phyloP scores from a whole-genome alignment of 2,113 vertebrate species.

The Datnioides undecimradiatus region DNA sequence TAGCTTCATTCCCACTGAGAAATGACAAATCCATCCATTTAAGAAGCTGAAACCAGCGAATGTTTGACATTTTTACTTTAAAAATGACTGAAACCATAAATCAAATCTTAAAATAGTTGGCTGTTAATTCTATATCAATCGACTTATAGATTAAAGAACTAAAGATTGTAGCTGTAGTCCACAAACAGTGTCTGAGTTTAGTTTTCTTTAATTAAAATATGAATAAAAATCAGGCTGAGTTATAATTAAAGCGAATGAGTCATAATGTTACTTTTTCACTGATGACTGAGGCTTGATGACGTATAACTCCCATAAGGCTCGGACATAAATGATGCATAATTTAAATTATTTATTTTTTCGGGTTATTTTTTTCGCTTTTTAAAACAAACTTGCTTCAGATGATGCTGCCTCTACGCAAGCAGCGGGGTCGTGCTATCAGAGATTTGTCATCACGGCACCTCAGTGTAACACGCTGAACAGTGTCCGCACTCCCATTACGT shows the following conservation, averaged over 20 bases:
- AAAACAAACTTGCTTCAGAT: not conserved
- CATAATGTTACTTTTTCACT: not conserved
- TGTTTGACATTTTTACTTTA: no score
- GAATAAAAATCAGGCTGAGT: no score
- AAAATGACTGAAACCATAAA: no score
- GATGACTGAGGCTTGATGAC: not conserved
- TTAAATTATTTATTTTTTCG: no score
- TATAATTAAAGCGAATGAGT: not conserved
- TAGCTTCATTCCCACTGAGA: no score
- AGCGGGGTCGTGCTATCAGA: slow-evolving; percentile 14
- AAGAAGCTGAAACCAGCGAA: no score
- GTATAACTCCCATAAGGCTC: not conserved
- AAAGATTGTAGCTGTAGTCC: no score
- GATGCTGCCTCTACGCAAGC: slow-evolving; percentile 19
- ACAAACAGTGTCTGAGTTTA: not conserved
- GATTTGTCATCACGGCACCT: slow-evolving; percentile 35
- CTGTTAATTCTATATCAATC: no score
- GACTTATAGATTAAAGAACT: no score
- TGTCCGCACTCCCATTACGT: slow-evolving; percentile 74
- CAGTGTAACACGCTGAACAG: slow-evolving; percentile 49
- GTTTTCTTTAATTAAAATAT: not conserved
- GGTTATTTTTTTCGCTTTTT: not conserved
- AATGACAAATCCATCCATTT: no score
- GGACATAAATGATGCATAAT: accelerated
- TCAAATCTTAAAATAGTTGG: no score